Percentiles rank a stretch among this genome's conserved stretches.
These are phyloP conservation scores for Lepidurus couesii DNA, from an alignment of 1,140 invertebrate species.

Conservation along the genomic window DNA sequence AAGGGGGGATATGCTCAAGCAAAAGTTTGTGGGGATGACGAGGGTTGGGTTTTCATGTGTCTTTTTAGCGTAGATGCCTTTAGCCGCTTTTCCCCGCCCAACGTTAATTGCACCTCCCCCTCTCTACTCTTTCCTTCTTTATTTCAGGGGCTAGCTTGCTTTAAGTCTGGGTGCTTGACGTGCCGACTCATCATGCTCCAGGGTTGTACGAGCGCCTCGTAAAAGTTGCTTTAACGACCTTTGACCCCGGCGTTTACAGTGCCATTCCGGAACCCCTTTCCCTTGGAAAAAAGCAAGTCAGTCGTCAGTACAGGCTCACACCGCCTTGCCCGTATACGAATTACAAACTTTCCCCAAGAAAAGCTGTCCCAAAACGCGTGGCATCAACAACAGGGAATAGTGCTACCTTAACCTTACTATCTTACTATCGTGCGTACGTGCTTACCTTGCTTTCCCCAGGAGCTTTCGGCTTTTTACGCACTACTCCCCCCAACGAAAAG, in stretches of 20 bases:
- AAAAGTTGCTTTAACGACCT: constrained; percentile 16
- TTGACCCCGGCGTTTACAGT: constrained; percentile 14
- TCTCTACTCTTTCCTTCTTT: background rate
- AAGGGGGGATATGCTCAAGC: background rate
- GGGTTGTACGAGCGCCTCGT: constrained; percentile 16
- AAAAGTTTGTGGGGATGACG: background rate
- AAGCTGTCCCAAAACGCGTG: background rate
- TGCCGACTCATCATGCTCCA: constrained; percentile 13
- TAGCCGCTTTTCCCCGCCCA: background rate
- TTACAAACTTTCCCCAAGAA: constrained; percentile 1
- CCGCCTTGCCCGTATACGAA: background rate
- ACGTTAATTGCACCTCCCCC: background rate
- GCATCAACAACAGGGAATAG: no score
- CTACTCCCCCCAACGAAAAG: no score
- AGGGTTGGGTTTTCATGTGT: background rate
- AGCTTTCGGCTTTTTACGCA: no score
- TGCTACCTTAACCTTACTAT: no score
- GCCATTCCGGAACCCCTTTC: background rate
- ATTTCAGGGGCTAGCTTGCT: background rate
- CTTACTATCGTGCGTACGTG: no score
- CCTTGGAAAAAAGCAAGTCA: background rate
- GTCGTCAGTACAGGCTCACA: background rate
- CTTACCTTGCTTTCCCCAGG: no score
- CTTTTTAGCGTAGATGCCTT: background rate
- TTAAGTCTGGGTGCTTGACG: background rate